Evolutionary conservation across 2,113 vertebrate genomes (phyloP).

Genomic region (Scortum barcoo): DNA sequence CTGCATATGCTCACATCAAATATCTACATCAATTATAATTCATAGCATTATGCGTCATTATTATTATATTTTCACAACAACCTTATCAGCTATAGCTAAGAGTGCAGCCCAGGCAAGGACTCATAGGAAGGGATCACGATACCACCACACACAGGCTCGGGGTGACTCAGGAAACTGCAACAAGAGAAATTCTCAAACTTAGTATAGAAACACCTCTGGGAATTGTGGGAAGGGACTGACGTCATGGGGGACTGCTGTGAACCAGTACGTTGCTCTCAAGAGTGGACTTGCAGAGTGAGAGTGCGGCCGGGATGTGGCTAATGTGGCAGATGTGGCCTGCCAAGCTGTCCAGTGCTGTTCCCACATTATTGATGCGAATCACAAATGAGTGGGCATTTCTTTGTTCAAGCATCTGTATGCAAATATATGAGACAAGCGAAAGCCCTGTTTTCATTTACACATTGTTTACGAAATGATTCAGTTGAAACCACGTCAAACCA

Average conservation of each 20-base stretch:
- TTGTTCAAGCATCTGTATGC: background rate
- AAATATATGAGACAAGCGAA: background rate
- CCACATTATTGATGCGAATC: slow-evolving; percentile 38
- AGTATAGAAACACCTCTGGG: slow-evolving; percentile 48
- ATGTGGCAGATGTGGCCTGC: slow-evolving; percentile 13
- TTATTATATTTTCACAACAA: slow-evolving; percentile 3
- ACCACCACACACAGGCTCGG: background rate
- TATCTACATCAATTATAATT: background rate
- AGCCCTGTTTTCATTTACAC: background rate
- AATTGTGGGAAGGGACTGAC: slow-evolving; percentile 59
- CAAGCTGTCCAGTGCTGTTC: slow-evolving; percentile 31
- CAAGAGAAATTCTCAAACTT: slow-evolving; percentile 47
- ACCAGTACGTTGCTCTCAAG: slow-evolving; percentile 23
- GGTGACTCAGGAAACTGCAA: slow-evolving; percentile 37
- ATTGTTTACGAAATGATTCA: background rate
- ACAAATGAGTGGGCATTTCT: background rate
- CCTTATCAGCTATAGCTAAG: background rate
- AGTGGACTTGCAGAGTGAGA: slow-evolving; percentile 21
- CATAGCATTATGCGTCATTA: background rate
- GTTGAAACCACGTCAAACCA: background rate
- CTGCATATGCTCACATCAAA: background rate
- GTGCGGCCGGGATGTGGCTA: slow-evolving; percentile 26
- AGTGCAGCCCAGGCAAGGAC: slow-evolving; percentile 4
- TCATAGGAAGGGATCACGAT: slow-evolving; percentile 19
- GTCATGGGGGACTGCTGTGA: slow-evolving; percentile 46